Conservation (phyloP, 2,797 vertebrate genomes). For the Phrynocephalus forsythii region DNA sequence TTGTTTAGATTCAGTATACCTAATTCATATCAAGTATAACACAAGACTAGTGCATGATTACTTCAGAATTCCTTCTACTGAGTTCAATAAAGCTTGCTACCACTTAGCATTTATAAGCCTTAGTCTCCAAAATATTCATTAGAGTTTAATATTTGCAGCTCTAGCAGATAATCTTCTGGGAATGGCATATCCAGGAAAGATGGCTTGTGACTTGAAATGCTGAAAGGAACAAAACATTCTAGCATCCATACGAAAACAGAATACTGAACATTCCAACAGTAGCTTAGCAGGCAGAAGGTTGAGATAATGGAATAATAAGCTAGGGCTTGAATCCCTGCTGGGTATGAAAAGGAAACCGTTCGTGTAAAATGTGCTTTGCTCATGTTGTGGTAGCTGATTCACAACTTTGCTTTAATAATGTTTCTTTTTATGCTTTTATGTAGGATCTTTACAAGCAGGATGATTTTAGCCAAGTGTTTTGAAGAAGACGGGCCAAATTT, state of each 20-base stretch:
- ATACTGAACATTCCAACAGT: not conserved
- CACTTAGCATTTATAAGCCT: not conserved
- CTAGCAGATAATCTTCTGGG: not conserved
- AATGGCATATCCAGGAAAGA: slow-evolving; percentile 6
- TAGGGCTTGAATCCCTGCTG: not conserved
- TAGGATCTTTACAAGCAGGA: not conserved
- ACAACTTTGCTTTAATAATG: not conserved
- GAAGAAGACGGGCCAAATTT: not conserved
- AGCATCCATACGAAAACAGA: not conserved
- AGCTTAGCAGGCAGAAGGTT: slow-evolving; percentile 21
- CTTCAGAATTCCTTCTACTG: not conserved
- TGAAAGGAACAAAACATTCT: not conserved
- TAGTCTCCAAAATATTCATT: slow-evolving; percentile 5
- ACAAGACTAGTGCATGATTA: not conserved
- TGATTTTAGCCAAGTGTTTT: not conserved
- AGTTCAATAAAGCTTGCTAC: not conserved
- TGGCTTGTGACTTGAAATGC: slow-evolving; percentile 8
- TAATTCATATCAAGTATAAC: not conserved
- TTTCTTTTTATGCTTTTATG: not conserved
- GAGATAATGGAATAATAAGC: slow-evolving; percentile 15
- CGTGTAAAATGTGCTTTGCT: not conserved
- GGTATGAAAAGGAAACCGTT: slow-evolving; percentile 4
- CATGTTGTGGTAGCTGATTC: not conserved
- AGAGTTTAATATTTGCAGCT: not conserved
- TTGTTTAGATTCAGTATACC: not conserved